Evolutionary conservation across 2,113 vertebrate genomes (phyloP), one percentile per base, ranked within the genome.

Genomic region (Myiopsitta monachus): DNA sequence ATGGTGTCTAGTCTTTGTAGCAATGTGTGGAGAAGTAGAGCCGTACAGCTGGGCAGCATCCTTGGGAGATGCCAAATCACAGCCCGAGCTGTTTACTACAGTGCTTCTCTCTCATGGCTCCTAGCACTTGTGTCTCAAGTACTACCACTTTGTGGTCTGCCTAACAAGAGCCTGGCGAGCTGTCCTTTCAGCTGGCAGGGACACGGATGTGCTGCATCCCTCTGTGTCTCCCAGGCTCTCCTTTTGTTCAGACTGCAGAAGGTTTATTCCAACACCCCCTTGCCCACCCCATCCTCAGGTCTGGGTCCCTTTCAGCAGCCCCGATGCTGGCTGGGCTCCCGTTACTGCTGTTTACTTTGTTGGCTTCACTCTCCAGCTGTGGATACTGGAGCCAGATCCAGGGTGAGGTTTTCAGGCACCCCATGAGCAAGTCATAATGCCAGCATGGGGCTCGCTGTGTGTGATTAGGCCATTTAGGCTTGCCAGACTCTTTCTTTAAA

Each of bases 361-460:
- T 69, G 92, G 73, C 82, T 83, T 97, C 69, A 64, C 54, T 77
- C 28, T 96, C 57, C 95, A 95, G 93, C 95, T 97, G 95, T 15
- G 44, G 88, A 74, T 82, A 17, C 72, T 95, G 28, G 66, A 94
- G 62, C 47, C 69, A 85, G 75, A 92, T 96, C 36, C 30, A 94
- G 91, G 96, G 67, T 1, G 6, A 90, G 66, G 47, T 41, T 66
- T 91, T 73, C 51, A 72, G 62, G 87, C 72, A 81, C 84, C 61
- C 77, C 0, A 2, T 75, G 90, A 94, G 63, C 73, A 72, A 77
- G 88, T 41, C 0, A 3, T 70, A 49, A 89, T 81, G 76, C 46
- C 62, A 39, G 73, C 1, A 0, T 79, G 81, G 18, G 44, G 44
- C 44, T 72, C 73, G 57, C 86, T 82, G 52, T 88, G 88, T 1